Evolutionary conservation across 2,797 vertebrate species (phyloP).

Genomic region (Spinus olivaceus): DNA sequence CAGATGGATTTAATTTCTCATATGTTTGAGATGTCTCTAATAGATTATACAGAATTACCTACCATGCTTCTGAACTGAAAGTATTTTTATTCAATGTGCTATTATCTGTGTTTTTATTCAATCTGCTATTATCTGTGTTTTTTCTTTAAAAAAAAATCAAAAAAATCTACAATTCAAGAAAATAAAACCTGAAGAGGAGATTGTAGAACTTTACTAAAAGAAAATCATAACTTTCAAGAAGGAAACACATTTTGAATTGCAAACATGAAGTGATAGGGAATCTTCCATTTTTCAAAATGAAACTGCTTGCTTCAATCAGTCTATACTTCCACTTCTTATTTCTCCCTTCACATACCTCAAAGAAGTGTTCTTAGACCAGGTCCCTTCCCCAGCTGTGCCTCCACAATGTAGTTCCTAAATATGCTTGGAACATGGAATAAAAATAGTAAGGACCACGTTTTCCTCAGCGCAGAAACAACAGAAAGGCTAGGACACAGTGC

Average conservation of each 20-base stretch:
- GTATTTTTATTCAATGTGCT: background rate
- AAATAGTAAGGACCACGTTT: background rate
- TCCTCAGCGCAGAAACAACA: background rate
- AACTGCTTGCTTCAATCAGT: background rate
- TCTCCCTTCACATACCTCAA: background rate
- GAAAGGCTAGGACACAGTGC: background rate
- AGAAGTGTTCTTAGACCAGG: background rate
- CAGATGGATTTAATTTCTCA: background rate
- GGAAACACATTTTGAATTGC: background rate
- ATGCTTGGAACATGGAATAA: background rate
- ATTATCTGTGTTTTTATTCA: background rate
- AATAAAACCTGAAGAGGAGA: background rate
- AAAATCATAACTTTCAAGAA: background rate
- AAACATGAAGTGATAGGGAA: background rate
- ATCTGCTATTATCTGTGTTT: background rate
- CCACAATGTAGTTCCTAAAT: background rate
- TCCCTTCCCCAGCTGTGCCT: background rate
- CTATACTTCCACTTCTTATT: background rate
- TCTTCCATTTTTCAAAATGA: background rate
- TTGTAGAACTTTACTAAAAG: background rate
- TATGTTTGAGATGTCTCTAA: background rate
- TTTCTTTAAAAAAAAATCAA: background rate
- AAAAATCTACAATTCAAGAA: background rate
- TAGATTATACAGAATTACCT: background rate
- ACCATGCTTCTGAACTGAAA: background rate